Evolutionary conservation across 2,113 vertebrate species (phyloP).

Genomic region (Callithrix jacchus): DNA sequence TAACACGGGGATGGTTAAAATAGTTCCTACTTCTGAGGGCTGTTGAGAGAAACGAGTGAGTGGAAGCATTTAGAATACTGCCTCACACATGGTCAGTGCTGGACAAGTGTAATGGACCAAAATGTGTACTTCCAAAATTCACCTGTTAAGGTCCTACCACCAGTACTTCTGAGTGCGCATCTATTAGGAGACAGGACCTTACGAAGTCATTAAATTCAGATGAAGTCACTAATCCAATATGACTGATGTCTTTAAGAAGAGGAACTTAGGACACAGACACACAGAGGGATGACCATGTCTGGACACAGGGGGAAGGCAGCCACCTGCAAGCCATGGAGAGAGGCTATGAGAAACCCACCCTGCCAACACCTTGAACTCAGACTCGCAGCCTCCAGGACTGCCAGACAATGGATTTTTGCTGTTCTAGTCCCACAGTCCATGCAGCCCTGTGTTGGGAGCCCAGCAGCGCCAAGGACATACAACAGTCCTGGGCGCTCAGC

Average conservation of each 20-base stretch:
- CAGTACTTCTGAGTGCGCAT: no score
- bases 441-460: background rate
- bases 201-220: background rate
- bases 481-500: no score
- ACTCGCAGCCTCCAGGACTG: background rate
- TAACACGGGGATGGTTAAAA: background rate
- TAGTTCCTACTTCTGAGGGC: background rate
- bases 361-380: background rate
- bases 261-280: background rate
- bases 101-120: fast-evolving
- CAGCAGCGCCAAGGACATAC: no score
- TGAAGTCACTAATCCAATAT: background rate
- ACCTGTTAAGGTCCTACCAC: background rate
- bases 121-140: no score
- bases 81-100: background rate
- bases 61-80: background rate
- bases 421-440: background rate
- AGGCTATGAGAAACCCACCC: background rate
- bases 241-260: background rate
- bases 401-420: background rate
- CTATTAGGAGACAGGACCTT: background rate
- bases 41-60: background rate
- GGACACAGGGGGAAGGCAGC: background rate
- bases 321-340: background rate
- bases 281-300: background rate